Conservation (phyloP, 1,140 invertebrate genomes). For the Lamellibrachia luymesi region DNA sequence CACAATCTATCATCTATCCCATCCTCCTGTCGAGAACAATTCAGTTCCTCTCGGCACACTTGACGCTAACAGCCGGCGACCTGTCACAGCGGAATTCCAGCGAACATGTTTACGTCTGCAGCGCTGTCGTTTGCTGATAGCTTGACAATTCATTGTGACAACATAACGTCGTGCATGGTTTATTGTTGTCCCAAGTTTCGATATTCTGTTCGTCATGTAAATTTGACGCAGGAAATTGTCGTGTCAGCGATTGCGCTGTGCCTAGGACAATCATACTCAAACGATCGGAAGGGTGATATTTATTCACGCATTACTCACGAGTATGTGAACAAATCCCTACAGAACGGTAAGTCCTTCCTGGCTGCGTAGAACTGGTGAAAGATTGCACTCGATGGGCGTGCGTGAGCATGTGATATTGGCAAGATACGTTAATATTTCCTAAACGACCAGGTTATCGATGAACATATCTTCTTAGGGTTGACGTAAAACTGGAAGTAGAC, state of each 20-base stretch:
- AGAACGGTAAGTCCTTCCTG: not conserved
- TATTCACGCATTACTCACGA: not conserved
- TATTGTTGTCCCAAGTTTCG: not conserved
- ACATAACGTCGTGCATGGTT: not conserved
- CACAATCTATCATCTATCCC: not conserved
- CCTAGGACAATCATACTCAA: not conserved
- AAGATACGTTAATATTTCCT: not conserved
- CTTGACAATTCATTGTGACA: not conserved
- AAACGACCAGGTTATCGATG: not conserved
- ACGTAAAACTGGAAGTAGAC: no score
- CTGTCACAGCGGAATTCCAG: not conserved
- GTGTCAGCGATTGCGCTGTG: not conserved
- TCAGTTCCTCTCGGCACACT: not conserved
- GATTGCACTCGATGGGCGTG: not conserved
- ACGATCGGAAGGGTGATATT: not conserved
- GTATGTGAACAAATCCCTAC: not conserved
- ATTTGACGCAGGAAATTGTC: not conserved
- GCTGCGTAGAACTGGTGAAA: not conserved
- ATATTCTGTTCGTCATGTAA: not conserved
- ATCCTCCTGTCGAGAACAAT: not conserved
- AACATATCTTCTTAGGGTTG: no score
- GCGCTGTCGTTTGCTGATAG: not conserved
- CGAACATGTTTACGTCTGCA: not conserved
- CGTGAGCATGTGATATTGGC: not conserved
- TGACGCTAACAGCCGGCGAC: not conserved